Conservation (phyloP, 2,113 vertebrate species). For the Crotalus helleri region DNA sequence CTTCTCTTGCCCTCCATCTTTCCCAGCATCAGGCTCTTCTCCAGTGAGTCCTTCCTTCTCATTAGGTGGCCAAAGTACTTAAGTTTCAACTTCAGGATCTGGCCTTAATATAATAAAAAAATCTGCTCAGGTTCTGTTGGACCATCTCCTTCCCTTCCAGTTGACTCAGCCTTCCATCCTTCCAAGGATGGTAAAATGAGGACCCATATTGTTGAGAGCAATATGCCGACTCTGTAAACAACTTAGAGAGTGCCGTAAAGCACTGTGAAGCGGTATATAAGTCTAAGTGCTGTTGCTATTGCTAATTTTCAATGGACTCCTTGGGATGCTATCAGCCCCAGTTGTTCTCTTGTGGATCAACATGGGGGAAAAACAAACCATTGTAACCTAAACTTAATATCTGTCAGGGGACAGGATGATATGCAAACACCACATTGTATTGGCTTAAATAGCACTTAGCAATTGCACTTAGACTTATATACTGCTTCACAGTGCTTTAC, state of each 20-base stretch:
- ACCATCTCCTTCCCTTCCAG: not conserved
- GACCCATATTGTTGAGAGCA: not conserved
- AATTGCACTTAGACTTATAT: too few species aligned
- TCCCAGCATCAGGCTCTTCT: too few species aligned
- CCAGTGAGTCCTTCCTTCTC: too few species aligned
- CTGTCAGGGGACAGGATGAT: too few species aligned
- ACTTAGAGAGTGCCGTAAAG: not conserved
- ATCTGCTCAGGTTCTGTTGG: not conserved
- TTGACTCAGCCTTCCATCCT: not conserved
- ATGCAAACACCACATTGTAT: too few species aligned
- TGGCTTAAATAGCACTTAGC: too few species aligned
- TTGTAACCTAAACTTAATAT: not conserved
- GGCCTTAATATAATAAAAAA: too few species aligned
- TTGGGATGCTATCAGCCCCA: not conserved
- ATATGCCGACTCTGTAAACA: not conserved
- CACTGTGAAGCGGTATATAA: not conserved
- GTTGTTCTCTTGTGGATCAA: not conserved
- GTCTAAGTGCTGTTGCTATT: not conserved
- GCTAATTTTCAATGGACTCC: not conserved
- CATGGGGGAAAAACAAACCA: not conserved
- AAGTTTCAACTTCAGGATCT: too few species aligned
- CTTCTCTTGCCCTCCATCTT: too few species aligned
- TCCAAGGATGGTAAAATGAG: not conserved
- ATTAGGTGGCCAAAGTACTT: too few species aligned
- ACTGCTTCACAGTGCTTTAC: too few species aligned